These are phyloP conservation scores for Passerculus sandwichensis DNA, from an alignment of 2,797 vertebrate species.

Conservation along the genomic window DNA sequence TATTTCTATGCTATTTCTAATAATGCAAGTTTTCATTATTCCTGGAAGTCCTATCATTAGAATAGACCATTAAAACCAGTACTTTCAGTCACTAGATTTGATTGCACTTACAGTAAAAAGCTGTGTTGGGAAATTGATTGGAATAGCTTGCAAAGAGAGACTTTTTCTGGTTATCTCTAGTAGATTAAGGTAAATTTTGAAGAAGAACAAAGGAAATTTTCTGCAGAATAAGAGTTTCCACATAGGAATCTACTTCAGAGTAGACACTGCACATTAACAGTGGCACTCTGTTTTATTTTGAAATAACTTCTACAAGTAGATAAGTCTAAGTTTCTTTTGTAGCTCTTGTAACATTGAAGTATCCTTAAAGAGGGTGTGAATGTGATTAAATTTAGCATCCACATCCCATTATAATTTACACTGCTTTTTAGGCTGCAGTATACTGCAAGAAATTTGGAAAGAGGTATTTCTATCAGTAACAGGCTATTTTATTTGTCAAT, in stretches of 20 bases:
- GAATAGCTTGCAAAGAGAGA: not conserved
- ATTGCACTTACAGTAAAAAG: constrained; percentile 36
- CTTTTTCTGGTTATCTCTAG: constrained; percentile 39
- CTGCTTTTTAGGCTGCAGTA: not conserved
- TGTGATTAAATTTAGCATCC: not conserved
- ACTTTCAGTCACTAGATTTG: not conserved
- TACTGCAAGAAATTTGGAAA: not conserved
- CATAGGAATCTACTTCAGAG: not conserved
- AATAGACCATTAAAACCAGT: constrained; percentile 24
- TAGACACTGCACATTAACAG: not conserved
- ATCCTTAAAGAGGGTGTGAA: not conserved
- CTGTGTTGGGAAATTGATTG: not conserved
- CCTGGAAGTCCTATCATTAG: constrained; percentile 13
- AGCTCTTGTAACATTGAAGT: not conserved
- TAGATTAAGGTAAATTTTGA: constrained; percentile 13
- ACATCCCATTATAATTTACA: not conserved
- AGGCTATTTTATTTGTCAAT: not conserved
- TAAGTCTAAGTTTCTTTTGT: not conserved
- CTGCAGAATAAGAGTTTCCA: not conserved
- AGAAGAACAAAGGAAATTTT: not conserved
- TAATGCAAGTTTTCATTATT: constrained; percentile 1
- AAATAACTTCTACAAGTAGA: not conserved
- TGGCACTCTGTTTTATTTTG: not conserved
- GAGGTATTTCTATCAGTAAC: not conserved
- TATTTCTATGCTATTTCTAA: not conserved